Evolutionary conservation across 2,888 invertebrate species (phyloP), one percentile per base, ranked within the genome.

Genomic region (Lordiphosa fenestrarum): DNA sequence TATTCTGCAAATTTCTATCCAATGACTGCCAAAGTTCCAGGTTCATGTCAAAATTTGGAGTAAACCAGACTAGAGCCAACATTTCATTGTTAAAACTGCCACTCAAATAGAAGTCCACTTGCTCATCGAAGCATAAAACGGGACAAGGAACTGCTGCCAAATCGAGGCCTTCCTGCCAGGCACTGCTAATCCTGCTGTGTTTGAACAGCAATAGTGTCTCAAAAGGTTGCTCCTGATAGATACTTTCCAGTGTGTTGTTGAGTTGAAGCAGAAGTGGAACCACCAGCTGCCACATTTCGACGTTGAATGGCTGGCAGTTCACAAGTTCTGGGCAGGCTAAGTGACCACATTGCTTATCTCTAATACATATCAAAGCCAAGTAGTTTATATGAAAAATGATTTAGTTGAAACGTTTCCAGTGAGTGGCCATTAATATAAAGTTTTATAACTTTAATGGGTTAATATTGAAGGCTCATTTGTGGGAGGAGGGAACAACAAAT

Each of bases 1-100:
- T 83, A 37, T 77, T 73, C 12, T 53, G 7, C 2, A 83, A 55
- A 59, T 62, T 71, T n/a, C 6, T 25, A 9, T 69, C 73, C 50
- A 77, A 41, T 0, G 69, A 53, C 25, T 60, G 56, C 73, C 76
- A 80, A 30, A 71, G 15, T 12, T 66, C 55, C 38, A 23, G 4
- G 40, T 83, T 57, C 47, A 44, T 30, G 1, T 35, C 7, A 5
- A 1, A 6, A 4, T 51, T 40, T 0, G 50, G 59, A 4, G 51
- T 63, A 21, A 52, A 40, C 35, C 73, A 73, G 1, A 76, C 35
- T 1, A 83, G 10, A 0, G 61, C 77, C 35, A 83, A 6, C 55
- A 83, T 54, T 57, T 81, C 62, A 2, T 44, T 52, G 46, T 53
- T 76, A 10, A 51, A 64, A 5, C 13, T 64, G 3, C 9, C 4